These are phyloP conservation scores for Enteromius anoplus DNA, from an alignment of 2,797 vertebrate species.

Conservation along the genomic window DNA sequence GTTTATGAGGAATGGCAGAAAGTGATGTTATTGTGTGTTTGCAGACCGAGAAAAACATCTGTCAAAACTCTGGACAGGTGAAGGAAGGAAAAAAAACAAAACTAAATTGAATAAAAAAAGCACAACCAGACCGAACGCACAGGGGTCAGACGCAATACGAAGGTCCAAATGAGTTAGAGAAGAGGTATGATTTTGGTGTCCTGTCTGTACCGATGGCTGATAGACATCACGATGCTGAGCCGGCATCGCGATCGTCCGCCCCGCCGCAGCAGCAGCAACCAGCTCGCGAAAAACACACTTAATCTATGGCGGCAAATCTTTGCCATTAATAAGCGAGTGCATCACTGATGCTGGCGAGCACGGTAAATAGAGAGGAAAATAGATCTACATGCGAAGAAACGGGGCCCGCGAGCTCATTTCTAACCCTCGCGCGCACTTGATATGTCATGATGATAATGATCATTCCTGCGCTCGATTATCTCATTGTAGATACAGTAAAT, in stretches of 20 bases:
- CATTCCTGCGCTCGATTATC: not conserved
- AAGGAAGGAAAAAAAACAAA: not conserved
- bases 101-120: not conserved
- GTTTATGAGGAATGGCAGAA: not conserved
- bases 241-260: no score
- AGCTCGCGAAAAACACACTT: no score
- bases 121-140: not conserved
- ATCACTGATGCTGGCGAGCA: no score
- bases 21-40: slow-evolving; percentile 3
- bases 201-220: not conserved
- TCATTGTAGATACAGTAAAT: not conserved
- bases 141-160: not conserved
- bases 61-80: not conserved
- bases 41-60: not conserved
- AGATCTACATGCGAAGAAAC: no score
- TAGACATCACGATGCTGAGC: no score
- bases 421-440: no score
- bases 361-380: no score
- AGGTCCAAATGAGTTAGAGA: not conserved
- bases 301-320: no score
- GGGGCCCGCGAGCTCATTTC: no score
- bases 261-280: no score
- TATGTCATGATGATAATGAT: no score
- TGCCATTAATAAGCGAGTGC: no score
- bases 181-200: not conserved